These are phyloP conservation scores for Tychaedon coryphoeus DNA, from an alignment of 2,113 vertebrate species.

Conservation along the genomic window DNA sequence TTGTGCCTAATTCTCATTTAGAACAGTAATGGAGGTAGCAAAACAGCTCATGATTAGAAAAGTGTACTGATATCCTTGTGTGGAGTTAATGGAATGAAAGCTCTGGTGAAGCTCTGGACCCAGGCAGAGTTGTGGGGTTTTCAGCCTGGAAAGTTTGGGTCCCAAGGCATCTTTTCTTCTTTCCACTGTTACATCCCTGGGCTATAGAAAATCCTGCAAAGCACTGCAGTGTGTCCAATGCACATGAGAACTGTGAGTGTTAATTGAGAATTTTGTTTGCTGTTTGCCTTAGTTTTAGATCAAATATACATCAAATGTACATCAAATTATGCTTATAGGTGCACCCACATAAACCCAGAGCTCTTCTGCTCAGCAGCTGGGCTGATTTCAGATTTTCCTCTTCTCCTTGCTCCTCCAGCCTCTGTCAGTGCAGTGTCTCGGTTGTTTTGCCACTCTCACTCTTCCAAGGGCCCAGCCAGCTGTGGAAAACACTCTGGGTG, in stretches of 20 bases:
- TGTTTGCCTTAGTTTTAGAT: background rate
- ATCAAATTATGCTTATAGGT: background rate
- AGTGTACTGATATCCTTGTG: background rate
- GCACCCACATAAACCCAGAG: background rate
- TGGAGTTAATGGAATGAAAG: background rate
- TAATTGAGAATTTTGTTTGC: background rate
- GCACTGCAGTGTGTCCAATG: background rate
- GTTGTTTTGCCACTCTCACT: background rate
- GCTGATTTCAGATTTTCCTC: background rate
- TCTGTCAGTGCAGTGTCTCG: background rate
- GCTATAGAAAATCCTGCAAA: background rate
- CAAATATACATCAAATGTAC: too few species aligned
- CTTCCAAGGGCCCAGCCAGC: rapidly evolving
- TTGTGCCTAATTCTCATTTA: background rate
- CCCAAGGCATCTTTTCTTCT: background rate
- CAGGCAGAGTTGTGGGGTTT: background rate
- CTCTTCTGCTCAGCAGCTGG: background rate
- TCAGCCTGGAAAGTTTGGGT: background rate
- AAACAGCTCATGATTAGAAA: background rate
- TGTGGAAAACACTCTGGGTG: background rate
- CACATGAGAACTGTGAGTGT: background rate
- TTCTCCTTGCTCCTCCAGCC: background rate
- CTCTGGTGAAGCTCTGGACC: background rate
- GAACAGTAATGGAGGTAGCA: background rate
- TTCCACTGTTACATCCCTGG: background rate